phyloP scores from a whole-genome alignment of 64 coral and sea anemone species.

The Catalaphyllia jardinei region DNA sequence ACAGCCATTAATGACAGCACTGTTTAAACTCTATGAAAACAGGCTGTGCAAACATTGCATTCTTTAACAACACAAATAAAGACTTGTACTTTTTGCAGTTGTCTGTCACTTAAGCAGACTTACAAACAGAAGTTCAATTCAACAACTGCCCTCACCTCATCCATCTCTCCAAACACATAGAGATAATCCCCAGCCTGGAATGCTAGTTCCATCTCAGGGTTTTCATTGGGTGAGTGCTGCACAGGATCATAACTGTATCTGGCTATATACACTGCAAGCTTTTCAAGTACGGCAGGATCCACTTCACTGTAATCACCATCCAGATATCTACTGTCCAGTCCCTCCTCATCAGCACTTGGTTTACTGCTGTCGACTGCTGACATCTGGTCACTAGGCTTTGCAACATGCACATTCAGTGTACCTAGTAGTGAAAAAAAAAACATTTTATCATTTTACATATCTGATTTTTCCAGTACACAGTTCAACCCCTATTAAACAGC shows the following conservation, averaged over 20 bases:
- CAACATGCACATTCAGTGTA: slow-evolving; percentile 25
- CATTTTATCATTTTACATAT: not conserved
- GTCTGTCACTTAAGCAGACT: too few species aligned
- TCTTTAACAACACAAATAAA: too few species aligned
- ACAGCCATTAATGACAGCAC: too few species aligned
- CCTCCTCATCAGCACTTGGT: not conserved
- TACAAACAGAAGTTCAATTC: too few species aligned
- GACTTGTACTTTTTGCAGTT: too few species aligned
- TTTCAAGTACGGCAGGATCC: slow-evolving; percentile 53
- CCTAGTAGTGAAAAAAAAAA: not conserved
- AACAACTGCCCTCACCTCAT: slow-evolving; percentile 69
- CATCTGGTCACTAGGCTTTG: not conserved
- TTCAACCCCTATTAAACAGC: too few species aligned
- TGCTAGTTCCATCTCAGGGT: slow-evolving; percentile 90
- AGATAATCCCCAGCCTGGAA: slow-evolving; percentile 99
- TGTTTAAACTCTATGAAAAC: too few species aligned
- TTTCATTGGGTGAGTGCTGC: slow-evolving; percentile 94
- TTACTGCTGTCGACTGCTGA: not conserved
- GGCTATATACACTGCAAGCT: slow-evolving; percentile 89
- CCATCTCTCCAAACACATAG: slow-evolving; percentile 96
- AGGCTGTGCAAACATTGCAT: too few species aligned
- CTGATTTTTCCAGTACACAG: too few species aligned
- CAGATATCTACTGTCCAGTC: not conserved
- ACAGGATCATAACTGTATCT: slow-evolving; percentile 95
- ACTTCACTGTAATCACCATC: slow-evolving; percentile 22